A percentile compares a stretch with the other conserved stretches of the same genome.
These are phyloP conservation scores for Sylvia atricapilla DNA, from an alignment of 2,113 vertebrate genomes.

Conservation along the genomic window DNA sequence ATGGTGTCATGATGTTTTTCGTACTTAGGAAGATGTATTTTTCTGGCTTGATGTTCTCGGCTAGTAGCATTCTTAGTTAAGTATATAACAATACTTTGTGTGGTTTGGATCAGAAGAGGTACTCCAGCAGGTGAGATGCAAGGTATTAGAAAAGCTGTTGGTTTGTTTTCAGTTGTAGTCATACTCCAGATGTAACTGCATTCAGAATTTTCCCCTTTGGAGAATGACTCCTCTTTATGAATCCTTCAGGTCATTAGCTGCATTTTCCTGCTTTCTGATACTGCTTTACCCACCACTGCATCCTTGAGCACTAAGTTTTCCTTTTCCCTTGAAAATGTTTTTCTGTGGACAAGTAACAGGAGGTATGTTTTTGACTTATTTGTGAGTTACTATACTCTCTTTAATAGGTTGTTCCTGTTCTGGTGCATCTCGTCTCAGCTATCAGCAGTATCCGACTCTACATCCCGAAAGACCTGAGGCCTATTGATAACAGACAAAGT, in stretches of 20 bases:
- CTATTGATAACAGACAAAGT: slow-evolving; percentile 92
- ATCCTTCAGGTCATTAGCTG: not conserved
- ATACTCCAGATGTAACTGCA: not conserved
- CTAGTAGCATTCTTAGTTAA: not conserved
- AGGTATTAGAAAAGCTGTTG: not conserved
- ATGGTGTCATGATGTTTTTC: not conserved
- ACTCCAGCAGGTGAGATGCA: not conserved
- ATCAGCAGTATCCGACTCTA: slow-evolving; percentile 96
- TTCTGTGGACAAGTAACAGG: not conserved
- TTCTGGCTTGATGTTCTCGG: not conserved
- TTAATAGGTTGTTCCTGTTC: slow-evolving; percentile 90
- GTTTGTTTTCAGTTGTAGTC: not conserved
- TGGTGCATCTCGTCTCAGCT: slow-evolving; percentile 90
- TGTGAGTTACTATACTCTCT: not conserved
- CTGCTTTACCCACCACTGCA: not conserved
- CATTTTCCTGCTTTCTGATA: not conserved
- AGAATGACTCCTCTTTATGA: not conserved
- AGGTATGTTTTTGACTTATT: not conserved
- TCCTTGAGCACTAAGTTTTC: not conserved
- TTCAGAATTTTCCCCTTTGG: not conserved
- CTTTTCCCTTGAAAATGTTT: not conserved
- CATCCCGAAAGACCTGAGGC: slow-evolving; percentile 92
- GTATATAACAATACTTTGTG: not conserved
- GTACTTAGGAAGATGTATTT: not conserved
- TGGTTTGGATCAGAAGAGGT: not conserved